phyloP scores from a whole-genome alignment of 2,797 vertebrate species.

The Ambastaia sidthimunki region DNA sequence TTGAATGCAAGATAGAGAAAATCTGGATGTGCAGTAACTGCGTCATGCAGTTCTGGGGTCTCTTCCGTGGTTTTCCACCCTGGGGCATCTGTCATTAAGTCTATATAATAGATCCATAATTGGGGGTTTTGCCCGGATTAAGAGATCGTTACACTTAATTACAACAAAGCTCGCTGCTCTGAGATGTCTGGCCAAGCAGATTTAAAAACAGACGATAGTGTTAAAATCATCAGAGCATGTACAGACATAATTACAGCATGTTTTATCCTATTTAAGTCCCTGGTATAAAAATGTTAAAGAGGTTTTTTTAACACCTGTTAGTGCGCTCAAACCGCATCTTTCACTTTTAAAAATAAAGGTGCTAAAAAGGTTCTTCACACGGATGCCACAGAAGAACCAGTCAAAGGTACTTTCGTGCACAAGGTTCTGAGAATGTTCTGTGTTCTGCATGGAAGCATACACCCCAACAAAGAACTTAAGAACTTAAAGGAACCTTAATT shows the following conservation, averaged over 20 bases:
- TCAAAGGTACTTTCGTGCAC: too few species aligned
- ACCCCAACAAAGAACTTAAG: too few species aligned
- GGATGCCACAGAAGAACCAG: too few species aligned
- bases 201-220: constrained; percentile 3
- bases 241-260: constrained; percentile 18
- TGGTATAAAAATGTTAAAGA: constrained; percentile 17
- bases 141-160: constrained; percentile 44
- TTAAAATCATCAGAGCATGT: constrained; percentile 1
- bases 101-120: constrained; percentile 35
- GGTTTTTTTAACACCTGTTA: not conserved
- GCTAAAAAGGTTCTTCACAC: too few species aligned
- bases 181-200: constrained; percentile 16
- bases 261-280: not conserved
- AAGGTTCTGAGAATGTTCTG: too few species aligned
- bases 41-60: constrained; percentile 5
- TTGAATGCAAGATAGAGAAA: not conserved
- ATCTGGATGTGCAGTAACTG: not conserved
- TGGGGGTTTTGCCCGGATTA: constrained; percentile 44
- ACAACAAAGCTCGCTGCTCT: constrained; percentile 16
- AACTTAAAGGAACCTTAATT: too few species aligned
- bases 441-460: too few species aligned
- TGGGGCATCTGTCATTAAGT: constrained; percentile 32
- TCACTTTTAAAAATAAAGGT: too few species aligned
- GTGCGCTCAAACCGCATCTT: too few species aligned
- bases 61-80: constrained; percentile 5